Percentiles rank a stretch among this genome's conserved stretches.
These are phyloP conservation scores for Ploceus nigricollis DNA, from an alignment of 2,113 vertebrate species.

Conservation along the genomic window DNA sequence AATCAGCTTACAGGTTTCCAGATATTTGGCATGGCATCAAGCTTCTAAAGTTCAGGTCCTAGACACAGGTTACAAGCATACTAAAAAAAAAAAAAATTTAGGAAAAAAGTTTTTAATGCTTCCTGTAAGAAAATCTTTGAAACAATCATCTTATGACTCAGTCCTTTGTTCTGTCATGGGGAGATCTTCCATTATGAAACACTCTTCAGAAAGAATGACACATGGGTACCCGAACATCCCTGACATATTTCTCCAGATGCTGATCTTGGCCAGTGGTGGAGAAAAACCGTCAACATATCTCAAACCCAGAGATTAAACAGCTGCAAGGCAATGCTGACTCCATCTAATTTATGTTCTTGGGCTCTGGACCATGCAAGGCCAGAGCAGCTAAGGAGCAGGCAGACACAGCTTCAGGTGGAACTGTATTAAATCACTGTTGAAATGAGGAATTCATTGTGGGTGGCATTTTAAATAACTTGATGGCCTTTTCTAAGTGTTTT, in stretches of 20 bases:
- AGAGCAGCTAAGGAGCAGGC: neutral
- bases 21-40: rapidly evolving
- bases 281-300: neutral
- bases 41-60: neutral
- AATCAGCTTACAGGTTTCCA: neutral
- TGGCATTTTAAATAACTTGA: neutral
- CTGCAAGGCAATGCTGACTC: neutral
- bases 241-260: neutral
- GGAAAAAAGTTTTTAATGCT: neutral
- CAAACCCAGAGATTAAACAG: neutral
- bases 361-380: neutral
- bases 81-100: neutral
- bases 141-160: neutral
- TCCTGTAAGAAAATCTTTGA: neutral
- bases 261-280: neutral
- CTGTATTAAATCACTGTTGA: neutral
- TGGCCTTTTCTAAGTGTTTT: neutral
- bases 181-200: neutral
- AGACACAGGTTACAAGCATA: neutral
- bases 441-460: neutral
- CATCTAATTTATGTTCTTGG: neutral
- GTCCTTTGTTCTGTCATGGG: neutral
- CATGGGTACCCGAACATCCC: neutral
- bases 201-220: neutral
- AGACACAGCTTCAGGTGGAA: neutral